Base-by-base conservation (phyloP, 2,888 invertebrate genomes). In the Polymixis flavicincta region DNA sequence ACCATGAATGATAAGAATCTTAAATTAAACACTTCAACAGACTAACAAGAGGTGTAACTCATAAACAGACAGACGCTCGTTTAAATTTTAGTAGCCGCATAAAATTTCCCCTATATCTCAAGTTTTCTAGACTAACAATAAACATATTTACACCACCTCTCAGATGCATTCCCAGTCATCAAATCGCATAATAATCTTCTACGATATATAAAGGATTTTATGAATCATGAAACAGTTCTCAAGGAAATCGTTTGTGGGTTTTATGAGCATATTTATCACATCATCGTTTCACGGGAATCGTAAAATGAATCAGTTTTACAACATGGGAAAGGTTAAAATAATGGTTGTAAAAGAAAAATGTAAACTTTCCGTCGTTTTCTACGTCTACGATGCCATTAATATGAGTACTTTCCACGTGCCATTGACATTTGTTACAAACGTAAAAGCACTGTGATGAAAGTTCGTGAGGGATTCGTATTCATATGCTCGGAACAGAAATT, bases 221-320 rank as follows among this genome's bases (percentile, higher is more conserved):
- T 90, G 92, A 89, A 84, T 90, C 92, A 90, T 91, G 89, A 92
- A 92, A 89, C 85, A 83, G 85, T 89, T 88, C 87, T 86, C 87
- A 83, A 87, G 87, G 88, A 90, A 90, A 89, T 88, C 87, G 87
- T 88, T 88, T 82, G 85, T 84, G 81, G 85, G 85, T 89, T 91
- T 91, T 91, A 91, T 85, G 89, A 82, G 76, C 86, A 85, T 91
- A 90, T 92, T 91, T 92, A 92, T 90, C 88, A 81, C 90, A 89
- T 90, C 87, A 90, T 87, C 87, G 84, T 89, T 92, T 90, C 89
- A 86, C 86, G 83, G 88, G 88, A 90, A 90, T 91, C 90, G 90
- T 92, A 89, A 92, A 91, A 89, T 87, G 84, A 87, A 88, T 90
- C 89, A 86, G 88, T 87, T 91, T 89, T 87, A 88, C 85, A 86